Evolutionary conservation across 2,888 invertebrate species (phyloP), one percentile per base, ranked within the genome.

Genomic region (Thysanoteuthis rhombus): DNA sequence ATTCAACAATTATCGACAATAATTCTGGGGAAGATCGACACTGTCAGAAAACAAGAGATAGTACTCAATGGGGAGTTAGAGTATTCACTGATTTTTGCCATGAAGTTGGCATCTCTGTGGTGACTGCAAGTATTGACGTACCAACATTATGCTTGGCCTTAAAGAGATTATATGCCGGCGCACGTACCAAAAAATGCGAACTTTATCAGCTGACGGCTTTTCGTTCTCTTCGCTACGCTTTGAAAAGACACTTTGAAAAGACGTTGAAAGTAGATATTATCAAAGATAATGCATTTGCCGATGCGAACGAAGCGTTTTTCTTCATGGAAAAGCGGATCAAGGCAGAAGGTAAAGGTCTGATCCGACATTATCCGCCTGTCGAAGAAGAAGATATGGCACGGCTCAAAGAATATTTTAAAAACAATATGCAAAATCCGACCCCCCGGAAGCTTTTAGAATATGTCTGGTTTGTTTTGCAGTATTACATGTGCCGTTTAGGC

Each of bases 171-270:
- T 92, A 92, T 42, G 42, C 92, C n/a, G 92, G 92, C 1, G 92
- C 92, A 28, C 40, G 92, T 38, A 92, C 92, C n/a, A 92, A 92
- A 92, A 92, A 92, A 92, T 32, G 42, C 39, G 42, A 92, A 92
- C 92, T 92, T 92, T 92, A 92, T 92, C 92, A 92, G 42, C 42
- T 92, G n/a, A 42, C 92, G 39, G 92, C 92, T 42, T 92, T 92
- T 32, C 92, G 92, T 42, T 42, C 92, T 40, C 92, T 92, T 92
- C 92, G 92, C 25, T 92, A 92, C 28, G n/a, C 92, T 32, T 39
- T 92, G 5, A 92, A 92, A 92, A 40, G 42, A 92, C 92, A 92
- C 32, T 92, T 92, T 12, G 42, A n/a, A 40, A 45, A 42, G 32
- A 92, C 42, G n/a, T n/a, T 92, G 6, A 92, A 92, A n/a, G n/a